phyloP scores from a whole-genome alignment of 2,113 vertebrate genomes.

The Zosterops lateralis region DNA sequence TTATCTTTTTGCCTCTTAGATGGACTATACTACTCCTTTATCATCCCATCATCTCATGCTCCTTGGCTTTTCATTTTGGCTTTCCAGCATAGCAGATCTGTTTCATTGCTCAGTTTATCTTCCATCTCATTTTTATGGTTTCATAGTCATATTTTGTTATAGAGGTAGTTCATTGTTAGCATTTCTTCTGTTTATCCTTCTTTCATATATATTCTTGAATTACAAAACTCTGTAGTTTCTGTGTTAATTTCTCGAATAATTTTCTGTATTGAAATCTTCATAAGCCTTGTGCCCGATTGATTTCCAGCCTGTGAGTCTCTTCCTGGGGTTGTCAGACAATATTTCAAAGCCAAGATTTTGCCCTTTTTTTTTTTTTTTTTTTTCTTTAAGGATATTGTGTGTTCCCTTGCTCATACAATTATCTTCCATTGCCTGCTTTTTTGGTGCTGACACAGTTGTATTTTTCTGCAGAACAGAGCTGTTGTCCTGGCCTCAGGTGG shows the following conservation, averaged over 20 bases:
- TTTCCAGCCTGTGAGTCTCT: neutral
- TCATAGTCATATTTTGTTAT: neutral
- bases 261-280: neutral
- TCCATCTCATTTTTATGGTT: neutral
- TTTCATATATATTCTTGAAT: neutral
- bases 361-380: neutral
- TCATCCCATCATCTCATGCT: neutral
- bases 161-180: neutral
- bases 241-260: neutral
- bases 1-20: neutral
- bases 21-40: neutral
- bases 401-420: neutral
- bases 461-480: neutral
- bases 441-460: neutral
- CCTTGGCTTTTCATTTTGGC: neutral
- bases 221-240: neutral
- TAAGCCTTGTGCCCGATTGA: neutral
- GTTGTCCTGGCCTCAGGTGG: neutral
- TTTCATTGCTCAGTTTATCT: neutral
- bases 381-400: neutral
- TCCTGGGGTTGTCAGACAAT: neutral
- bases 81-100: neutral
- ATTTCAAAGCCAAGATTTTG: neutral
- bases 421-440: neutral
- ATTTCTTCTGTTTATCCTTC: neutral